Evolutionary conservation across 2,113 vertebrate genomes (phyloP).

Genomic region (Hiodon tergisus): DNA sequence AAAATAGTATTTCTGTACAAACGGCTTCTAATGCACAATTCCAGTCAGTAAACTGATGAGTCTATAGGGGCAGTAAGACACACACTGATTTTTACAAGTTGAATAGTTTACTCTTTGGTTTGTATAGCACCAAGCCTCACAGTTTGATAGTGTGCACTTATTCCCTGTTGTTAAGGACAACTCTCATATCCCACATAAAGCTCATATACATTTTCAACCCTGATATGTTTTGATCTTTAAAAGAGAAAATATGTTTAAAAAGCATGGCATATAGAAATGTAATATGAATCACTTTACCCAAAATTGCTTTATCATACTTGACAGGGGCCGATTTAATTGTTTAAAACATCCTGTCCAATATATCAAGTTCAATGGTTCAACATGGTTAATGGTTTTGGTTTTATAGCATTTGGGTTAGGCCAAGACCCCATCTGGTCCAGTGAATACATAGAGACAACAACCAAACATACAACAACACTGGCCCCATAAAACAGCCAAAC

Average conservation of each 20-base stretch:
- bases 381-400: slow-evolving; percentile 46
- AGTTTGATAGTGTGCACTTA: slow-evolving; percentile 43
- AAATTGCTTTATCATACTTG: slow-evolving; percentile 30
- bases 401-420: neutral
- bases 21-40: slow-evolving; percentile 66
- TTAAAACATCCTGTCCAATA: slow-evolving; percentile 42
- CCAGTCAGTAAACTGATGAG: slow-evolving; percentile 40
- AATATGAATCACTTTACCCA: slow-evolving; percentile 18
- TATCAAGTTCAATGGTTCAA: slow-evolving; percentile 40
- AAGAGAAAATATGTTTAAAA: slow-evolving; percentile 16
- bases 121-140: slow-evolving; percentile 54
- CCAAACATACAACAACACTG: slow-evolving; percentile 22
- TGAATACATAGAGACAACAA: neutral
- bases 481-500: slow-evolving; percentile 24
- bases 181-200: slow-evolving; percentile 23
- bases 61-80: slow-evolving; percentile 45
- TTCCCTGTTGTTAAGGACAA: slow-evolving; percentile 37
- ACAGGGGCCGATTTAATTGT: slow-evolving; percentile 28
- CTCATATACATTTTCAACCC: slow-evolving; percentile 38
- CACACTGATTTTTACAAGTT: slow-evolving; percentile 32
- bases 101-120: slow-evolving; percentile 43
- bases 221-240: slow-evolving; percentile 27
- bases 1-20: slow-evolving; percentile 73
- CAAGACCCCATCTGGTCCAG: slow-evolving; percentile 4
- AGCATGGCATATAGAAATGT: slow-evolving; percentile 22